A percentile compares a stretch with the other conserved stretches of the same genome.
phyloP scores from a whole-genome alignment of 2,113 vertebrate genomes.

The Crotalus viridis region DNA sequence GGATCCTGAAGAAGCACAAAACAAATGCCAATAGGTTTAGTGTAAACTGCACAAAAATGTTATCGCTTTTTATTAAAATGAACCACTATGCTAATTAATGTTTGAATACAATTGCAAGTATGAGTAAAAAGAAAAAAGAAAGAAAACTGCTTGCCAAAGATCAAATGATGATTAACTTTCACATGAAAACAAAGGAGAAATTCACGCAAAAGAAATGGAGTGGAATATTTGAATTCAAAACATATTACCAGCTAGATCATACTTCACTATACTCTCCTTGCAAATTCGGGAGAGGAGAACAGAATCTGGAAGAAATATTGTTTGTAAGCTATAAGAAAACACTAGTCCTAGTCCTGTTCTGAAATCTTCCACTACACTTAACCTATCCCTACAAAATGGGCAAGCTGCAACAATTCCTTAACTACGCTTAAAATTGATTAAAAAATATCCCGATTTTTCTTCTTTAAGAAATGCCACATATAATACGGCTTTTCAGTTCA shows the following conservation, averaged over 20 bases:
- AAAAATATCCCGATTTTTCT: not conserved
- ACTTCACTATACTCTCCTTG: not conserved
- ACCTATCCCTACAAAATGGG: not conserved
- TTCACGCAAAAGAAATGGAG: not conserved
- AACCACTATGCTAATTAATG: not conserved
- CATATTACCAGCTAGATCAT: not conserved
- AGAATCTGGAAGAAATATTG: not conserved
- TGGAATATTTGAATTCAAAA: not conserved
- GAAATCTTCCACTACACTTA: not conserved
- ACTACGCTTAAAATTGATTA: not conserved
- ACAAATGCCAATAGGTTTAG: not conserved
- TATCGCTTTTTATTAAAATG: not conserved
- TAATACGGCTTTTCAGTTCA: not conserved
- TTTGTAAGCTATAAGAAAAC: not conserved
- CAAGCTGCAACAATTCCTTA: not conserved
- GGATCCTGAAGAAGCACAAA: not conserved
- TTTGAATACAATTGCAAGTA: not conserved
- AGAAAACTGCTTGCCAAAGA: not conserved
- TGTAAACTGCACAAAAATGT: not conserved
- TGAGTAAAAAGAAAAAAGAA: not conserved
- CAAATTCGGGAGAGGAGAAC: not conserved
- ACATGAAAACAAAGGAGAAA: not conserved
- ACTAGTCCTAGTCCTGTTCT: not conserved
- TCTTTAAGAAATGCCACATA: not conserved
- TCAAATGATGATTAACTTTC: not conserved